Base-by-base conservation (phyloP, 1,140 invertebrate genomes). In the Telenomus remus region DNA sequence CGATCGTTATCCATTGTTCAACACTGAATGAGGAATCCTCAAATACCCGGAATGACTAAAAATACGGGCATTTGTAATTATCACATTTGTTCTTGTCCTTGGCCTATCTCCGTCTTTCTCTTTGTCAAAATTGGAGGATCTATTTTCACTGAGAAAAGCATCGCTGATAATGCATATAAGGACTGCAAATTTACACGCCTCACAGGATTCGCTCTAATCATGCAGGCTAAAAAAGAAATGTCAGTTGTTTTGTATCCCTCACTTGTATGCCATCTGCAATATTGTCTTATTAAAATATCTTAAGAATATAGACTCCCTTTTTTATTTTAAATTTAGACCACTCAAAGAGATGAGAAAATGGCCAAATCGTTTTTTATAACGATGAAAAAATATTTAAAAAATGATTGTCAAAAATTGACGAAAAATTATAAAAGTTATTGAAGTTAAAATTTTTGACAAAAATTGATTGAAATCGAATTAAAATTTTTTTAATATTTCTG, bases 41-140 rank as follows among this genome's bases (percentile, higher is more conserved):
- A 65, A 76, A 76, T 69, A 57, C 39, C 64, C 51, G 53, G 39
- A 59, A 75, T 65, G 59, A 75, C 72, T 76, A 69, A 76, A 76
- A 76, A 76, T 76, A 76, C 72, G 64, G 72, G 72, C 65, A 76
- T 76, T 64, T 65, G 72, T 65, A 76, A 76, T 76, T 76, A 76
- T 76, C 72, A 60, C 60, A 66, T 76, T 70, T 76, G 60, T 76
- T 70, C 66, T 70, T 70, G 66, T 70, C 66, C 73, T 76, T 76
- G 72, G 59, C 72, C 59, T 51, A 56, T 50, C 70, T 54, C 55
- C 50, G 12, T 19, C 14, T 55, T 43, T 69, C 19, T 34, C 47
- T 37, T 37, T 39, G 12, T 48, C 11, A 39, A 56, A 68, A 47
- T 71, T 63, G 56, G 37, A 51, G 46, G 48, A 44, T 57, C 63